Conservation (phyloP, 2,888 invertebrate species). For the Melitaea athalia region DNA sequence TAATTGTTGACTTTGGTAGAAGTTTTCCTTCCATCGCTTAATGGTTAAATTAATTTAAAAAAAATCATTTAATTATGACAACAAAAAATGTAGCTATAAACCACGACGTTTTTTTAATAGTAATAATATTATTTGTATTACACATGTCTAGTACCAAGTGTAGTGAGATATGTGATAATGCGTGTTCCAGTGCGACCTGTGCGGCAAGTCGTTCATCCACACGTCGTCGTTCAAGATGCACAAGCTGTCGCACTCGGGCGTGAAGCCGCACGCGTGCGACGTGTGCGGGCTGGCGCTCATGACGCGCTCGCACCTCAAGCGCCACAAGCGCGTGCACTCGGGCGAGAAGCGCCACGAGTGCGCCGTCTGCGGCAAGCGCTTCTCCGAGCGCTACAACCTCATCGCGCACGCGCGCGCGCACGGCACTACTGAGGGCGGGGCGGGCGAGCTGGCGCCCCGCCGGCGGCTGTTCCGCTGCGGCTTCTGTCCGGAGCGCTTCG, state of each 20-base stretch:
- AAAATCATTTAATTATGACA: too few species aligned
- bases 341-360: conserved; percentile 84
- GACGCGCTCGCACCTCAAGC: conserved; percentile 85
- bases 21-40: too few species aligned
- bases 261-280: conserved; percentile 83
- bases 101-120: too few species aligned
- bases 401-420: conserved; percentile 69
- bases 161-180: not conserved
- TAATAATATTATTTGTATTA: too few species aligned
- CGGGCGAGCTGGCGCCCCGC: conserved; percentile 44
- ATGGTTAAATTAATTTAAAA: too few species aligned
- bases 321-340: conserved; percentile 85
- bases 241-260: conserved; percentile 84
- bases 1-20: too few species aligned
- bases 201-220: conserved; percentile 85
- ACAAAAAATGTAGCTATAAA: too few species aligned
- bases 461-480: conserved; percentile 71
- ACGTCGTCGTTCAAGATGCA: conserved; percentile 88
- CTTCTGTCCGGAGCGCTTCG: conserved; percentile 72
- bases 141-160: too few species aligned
- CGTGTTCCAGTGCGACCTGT: conserved; percentile 79
- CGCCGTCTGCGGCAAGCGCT: conserved; percentile 80
- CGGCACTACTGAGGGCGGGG: conserved; percentile 51
- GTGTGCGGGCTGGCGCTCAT: conserved; percentile 84
- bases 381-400: conserved; percentile 82